Evolutionary conservation across 1,140 invertebrate genomes (phyloP), one percentile per base, ranked within the genome.

Genomic region (Microplitis mediator): DNA sequence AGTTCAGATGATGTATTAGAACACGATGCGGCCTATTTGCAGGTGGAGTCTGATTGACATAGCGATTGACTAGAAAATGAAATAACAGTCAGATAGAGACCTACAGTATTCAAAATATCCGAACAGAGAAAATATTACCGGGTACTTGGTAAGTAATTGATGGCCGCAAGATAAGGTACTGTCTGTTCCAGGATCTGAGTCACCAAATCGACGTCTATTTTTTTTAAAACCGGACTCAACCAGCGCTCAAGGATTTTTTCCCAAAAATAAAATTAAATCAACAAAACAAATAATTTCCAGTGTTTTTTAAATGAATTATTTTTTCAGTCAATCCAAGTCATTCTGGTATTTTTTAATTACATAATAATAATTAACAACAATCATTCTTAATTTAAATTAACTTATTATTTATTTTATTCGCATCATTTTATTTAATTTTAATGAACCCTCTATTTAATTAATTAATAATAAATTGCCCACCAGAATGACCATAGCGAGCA

Each of bases 1-100:
- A 86, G 85, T 85, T 81, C 85, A 82, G 83, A 86, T 85, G 84
- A 87, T 86, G 84, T 86, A 86, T 87, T 86, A 85, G 84, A 87
- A 83, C 82, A 82, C 78, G 81, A 85, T 80, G 85, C 84, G 84
- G 84, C 84, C 85, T 85, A 8, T 86, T 86, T 86, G 86, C 85
- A 87, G 86, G 85, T 87, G 85, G 77, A 85, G 78, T 75, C 75
- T 8, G 5, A 39, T 5, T 39, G 4, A 5, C 36, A 39, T 72
- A 75, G 68, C 72, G 77, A 73, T 71, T 56, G 67, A 75, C 71
- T 71, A 60, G 68, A 64, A 65, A 35, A 60, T 68, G 64, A 75
- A 71, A 69, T 52, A 6, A 45, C 39, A 45, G 39, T 9, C 6
- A 45, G 11, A 45, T 45, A 11, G 11, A 23, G 23, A 23, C 23